phyloP scores from a whole-genome alignment of 2,888 invertebrate species.

The Drosophila testacea region DNA sequence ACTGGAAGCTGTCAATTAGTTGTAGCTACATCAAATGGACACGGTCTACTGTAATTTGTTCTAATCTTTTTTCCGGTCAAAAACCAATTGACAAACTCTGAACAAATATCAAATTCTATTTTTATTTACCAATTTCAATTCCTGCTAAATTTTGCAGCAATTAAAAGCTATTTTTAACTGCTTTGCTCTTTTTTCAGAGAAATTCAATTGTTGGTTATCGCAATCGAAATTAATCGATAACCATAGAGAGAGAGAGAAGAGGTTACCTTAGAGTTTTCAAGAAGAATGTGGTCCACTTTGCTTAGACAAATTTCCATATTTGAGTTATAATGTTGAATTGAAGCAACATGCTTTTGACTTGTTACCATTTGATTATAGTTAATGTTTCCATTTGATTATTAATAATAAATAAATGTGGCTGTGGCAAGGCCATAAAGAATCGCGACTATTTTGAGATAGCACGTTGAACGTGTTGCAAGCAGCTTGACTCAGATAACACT shows the following conservation, averaged over 20 bases:
- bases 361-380: constrained; percentile 19
- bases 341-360: background rate
- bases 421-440: constrained; percentile 20
- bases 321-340: background rate
- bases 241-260: no score
- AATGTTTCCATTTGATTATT: constrained; percentile 21
- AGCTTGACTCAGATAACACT: constrained; percentile 48
- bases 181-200: background rate
- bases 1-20: constrained; percentile 73
- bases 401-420: constrained; percentile 21
- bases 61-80: background rate
- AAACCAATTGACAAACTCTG: constrained; percentile 21
- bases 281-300: no score
- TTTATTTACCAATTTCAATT: constrained; percentile 10
- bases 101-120: constrained; percentile 8
- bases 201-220: background rate
- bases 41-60: constrained; percentile 23
- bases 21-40: constrained; percentile 59
- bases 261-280: no score
- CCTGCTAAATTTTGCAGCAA: background rate
- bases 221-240: background rate
- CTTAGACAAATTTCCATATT: background rate
- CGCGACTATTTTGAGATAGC: constrained; percentile 12
- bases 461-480: constrained; percentile 34
- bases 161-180: background rate